A percentile compares a stretch with the other conserved stretches of the same genome.
Conservation (phyloP, 2,888 invertebrate species). For the Rhaphigaster nebulosa region DNA sequence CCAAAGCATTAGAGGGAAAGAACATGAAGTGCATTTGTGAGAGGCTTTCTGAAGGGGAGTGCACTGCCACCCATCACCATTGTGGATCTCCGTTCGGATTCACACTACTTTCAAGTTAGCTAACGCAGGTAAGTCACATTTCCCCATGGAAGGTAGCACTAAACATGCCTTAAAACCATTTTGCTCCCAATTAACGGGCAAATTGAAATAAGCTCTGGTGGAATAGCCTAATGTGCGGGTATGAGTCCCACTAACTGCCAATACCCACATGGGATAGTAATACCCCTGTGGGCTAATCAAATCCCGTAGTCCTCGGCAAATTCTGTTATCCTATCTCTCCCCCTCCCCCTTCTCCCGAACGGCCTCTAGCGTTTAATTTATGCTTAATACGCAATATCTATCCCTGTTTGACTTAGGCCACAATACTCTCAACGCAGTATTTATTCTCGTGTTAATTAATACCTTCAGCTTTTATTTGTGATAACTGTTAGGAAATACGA, state of each 20-base stretch:
- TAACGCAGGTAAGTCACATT: neutral
- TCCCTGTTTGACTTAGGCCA: neutral
- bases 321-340: neutral
- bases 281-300: neutral
- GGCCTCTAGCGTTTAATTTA: neutral
- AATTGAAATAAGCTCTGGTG: neutral
- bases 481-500: neutral
- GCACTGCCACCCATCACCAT: neutral
- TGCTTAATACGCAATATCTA: conserved; percentile 22
- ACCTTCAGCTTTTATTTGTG: neutral
- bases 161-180: conserved; percentile 1
- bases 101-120: neutral
- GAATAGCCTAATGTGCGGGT: neutral
- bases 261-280: conserved; percentile 24
- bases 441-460: neutral
- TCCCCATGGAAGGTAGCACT: neutral
- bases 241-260: neutral
- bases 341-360: neutral
- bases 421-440: neutral
- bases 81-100: neutral
- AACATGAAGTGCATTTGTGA: neutral
- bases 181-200: neutral
- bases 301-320: neutral
- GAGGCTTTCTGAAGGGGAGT: neutral
- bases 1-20: neutral